Evolutionary conservation across 2,888 invertebrate species (phyloP), one percentile per base, ranked within the genome.

Genomic region (Cheilosia vulpina): DNA sequence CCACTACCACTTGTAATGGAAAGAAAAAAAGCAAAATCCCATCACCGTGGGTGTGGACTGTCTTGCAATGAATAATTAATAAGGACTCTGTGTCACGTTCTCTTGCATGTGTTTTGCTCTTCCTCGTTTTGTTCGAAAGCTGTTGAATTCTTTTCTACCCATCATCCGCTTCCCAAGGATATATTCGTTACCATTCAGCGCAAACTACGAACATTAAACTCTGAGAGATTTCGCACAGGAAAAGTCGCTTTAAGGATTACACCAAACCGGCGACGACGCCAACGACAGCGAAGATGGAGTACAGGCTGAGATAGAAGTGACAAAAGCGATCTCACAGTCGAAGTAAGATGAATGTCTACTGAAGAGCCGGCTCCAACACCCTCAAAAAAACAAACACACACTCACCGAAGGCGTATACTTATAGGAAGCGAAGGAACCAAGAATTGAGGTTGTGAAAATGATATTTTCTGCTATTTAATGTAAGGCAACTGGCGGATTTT

Each of bases 21-120:
- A 31, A 31, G 31, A 31, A 31, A 31, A 31, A 9, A 31, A 31
- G 50, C n/a, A 71, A 65, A 71, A 75, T 75, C 75, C 69, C 71
- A 71, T 9, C 31, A 38, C 31, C 9, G 31, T 38, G 69, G 57
- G 57, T 75, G 55, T 43, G 58, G 65, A 75, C 63, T 60, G 84
- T 75, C 75, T 75, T 84, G 69, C 73, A 71, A 84, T 84, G 84
- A 80, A 84, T 84, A 84, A 80, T 84, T 84, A 80, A 84, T 80
- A 76, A 65, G 53, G 52, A 31, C 68, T 60, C 65, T 65, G 65
- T 71, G 71, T 78, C 78, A 78, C 69, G 71, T 78, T 63, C 38
- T 15, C 53, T 60, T 66, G 43, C 34, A 13, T 69, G 58, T 53
- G 47, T 52, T 27, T 47, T 43, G 9, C 34, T 41, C 47, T 69